Base-by-base conservation (phyloP, 2,888 invertebrate genomes). In the Drosophila subquinaria region DNA sequence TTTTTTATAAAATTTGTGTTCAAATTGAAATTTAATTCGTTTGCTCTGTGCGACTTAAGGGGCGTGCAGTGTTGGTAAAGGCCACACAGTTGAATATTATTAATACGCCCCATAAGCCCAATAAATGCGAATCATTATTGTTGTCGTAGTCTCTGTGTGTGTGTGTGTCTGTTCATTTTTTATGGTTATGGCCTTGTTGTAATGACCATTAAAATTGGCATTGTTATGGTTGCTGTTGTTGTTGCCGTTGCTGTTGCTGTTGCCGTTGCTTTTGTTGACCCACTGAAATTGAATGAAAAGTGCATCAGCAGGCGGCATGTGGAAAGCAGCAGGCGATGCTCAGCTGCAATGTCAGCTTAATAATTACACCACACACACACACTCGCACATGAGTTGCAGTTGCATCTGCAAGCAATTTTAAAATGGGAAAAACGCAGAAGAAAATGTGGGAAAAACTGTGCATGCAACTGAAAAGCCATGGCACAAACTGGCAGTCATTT, bases 141-240 rank as follows among this genome's bases (percentile, higher is more conserved):
- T 69, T 65, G 45, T 67, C 61, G 66, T 59, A 35, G 57, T 47
- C 59, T 42, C n/a, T 69, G 53, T 61, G n/a, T 50, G 20, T 47
- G 30, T 57, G 52, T 60, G 43, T 65, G 69, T 45, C 62, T 76
- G 73, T 79, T 68, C 73, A 69, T 70, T 86, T 88, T 85, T 88
- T 88, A 81, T 81, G 72, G 77, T 78, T 86, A 82, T 88, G 82
- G 68, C 76, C 84, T 68, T 75, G 68, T 82, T 84, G 88, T 79
- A 87, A 87, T 87, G 83, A 79, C 79, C 84, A 82, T 84, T 85
- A 85, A 84, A 87, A 88, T 88, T 84, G 88, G 81, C 88, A 77
- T 80, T 86, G 80, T 87, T 86, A 88, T 84, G 75, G 69, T 62
- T 38, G 50, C 48, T 60, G 60, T 45, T 65, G 65, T 40, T 69